These are phyloP conservation scores for Drosophila phalerata DNA, from an alignment of 2,888 invertebrate genomes.

Conservation along the genomic window DNA sequence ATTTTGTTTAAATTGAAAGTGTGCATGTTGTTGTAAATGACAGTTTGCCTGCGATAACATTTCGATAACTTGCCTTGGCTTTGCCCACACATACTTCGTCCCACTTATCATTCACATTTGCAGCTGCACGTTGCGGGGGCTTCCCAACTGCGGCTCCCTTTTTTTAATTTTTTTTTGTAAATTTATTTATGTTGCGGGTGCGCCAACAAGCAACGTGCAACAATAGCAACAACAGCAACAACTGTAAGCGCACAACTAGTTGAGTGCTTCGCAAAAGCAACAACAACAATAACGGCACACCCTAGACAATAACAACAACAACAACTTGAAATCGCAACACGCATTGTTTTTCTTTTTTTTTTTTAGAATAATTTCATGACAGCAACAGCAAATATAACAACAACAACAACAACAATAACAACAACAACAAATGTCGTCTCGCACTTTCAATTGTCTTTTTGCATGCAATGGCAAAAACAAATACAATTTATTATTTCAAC, in stretches of 20 bases:
- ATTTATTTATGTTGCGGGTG: conserved; percentile 51
- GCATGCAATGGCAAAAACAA: conserved; percentile 37
- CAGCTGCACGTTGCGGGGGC: conserved; percentile 35
- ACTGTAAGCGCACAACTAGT: conserved; percentile 29
- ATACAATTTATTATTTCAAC: conserved; percentile 10
- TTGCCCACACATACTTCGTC: conserved; percentile 4
- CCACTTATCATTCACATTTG: conserved; percentile 24
- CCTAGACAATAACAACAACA: conserved; percentile 26
- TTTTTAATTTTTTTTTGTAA: conserved; percentile 7
- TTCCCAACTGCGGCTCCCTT: conserved; percentile 37
- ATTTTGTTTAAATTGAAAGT: background rate
- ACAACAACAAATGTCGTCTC: conserved; percentile 44
- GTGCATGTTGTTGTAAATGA: background rate
- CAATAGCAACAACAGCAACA: conserved; percentile 13
- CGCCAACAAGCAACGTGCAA: conserved; percentile 39
- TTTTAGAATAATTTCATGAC: conserved; percentile 61
- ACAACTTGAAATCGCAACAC: conserved; percentile 42
- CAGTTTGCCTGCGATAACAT: background rate
- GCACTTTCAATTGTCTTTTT: conserved; percentile 74
- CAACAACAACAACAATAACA: conserved; percentile 25
- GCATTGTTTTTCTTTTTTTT: conserved; percentile 41
- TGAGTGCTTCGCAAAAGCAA: conserved; percentile 16
- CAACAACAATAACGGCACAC: conserved; percentile 58
- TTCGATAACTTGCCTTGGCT: conserved; percentile 2
- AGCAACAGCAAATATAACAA: conserved; percentile 12